Conservation (phyloP, 2,888 invertebrate species). For the Metalampra italica region DNA sequence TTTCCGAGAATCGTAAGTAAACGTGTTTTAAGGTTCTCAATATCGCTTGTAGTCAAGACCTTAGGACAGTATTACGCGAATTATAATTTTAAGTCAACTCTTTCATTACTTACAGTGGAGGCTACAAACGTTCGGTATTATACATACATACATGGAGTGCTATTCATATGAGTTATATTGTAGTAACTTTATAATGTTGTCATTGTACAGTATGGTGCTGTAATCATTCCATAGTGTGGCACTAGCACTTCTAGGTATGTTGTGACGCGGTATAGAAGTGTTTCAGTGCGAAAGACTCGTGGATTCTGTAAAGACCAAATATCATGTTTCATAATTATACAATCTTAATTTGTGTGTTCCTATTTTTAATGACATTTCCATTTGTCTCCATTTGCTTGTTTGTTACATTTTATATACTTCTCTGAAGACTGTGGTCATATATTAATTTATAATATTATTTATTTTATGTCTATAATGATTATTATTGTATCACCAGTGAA, state of each 20-base stretch:
- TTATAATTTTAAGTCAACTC: slow-evolving; percentile 49
- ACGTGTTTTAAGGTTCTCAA: slow-evolving; percentile 55
- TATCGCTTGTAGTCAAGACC: slow-evolving; percentile 48
- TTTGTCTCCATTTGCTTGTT: slow-evolving; percentile 43
- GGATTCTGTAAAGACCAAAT: slow-evolving; percentile 57
- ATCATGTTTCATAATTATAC: slow-evolving; percentile 40
- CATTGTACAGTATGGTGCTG: slow-evolving; percentile 34
- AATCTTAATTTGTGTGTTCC: slow-evolving; percentile 57
- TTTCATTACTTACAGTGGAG: slow-evolving; percentile 49
- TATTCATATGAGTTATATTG: slow-evolving; percentile 19
- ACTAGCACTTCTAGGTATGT: slow-evolving; percentile 35
- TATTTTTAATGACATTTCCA: slow-evolving; percentile 64
- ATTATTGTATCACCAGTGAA: slow-evolving; percentile 50
- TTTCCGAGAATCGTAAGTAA: slow-evolving; percentile 36
- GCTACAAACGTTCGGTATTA: slow-evolving; percentile 52
- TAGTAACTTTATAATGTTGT: slow-evolving; percentile 7
- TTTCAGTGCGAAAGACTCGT: slow-evolving; percentile 29
- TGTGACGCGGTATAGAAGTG: slow-evolving; percentile 20
- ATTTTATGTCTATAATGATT: slow-evolving; percentile 65
- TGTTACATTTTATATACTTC: slow-evolving; percentile 57
- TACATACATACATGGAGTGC: slow-evolving; percentile 41
- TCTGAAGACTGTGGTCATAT: slow-evolving; percentile 71
- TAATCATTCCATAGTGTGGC: slow-evolving; percentile 54
- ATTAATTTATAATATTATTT: slow-evolving; percentile 72
- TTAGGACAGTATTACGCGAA: slow-evolving; percentile 62